Evolutionary conservation across 2,113 vertebrate genomes (phyloP).

Genomic region (Callipepla californica): DNA sequence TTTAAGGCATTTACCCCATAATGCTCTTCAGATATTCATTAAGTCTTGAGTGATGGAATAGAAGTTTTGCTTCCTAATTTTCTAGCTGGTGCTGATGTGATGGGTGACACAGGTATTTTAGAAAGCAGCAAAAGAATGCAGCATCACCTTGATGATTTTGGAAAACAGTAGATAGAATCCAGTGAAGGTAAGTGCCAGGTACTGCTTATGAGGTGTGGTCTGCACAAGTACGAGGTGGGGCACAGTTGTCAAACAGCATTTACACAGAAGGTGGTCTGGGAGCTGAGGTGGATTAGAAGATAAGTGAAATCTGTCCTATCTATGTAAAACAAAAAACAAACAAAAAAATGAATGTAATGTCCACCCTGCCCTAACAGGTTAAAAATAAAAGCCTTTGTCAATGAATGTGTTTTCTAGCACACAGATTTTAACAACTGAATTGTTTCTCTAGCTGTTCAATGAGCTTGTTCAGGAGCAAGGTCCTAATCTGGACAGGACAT

Average conservation of each 20-base stretch:
- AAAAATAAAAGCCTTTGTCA: not conserved
- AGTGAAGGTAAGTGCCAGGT: not conserved
- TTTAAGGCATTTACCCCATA: not conserved
- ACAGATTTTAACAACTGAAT: not conserved
- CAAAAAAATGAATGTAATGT: fast-evolving
- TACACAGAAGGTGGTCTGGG: not conserved
- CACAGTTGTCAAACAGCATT: not conserved
- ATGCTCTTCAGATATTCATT: not conserved
- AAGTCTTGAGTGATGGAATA: not conserved
- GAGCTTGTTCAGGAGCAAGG: slow-evolving; percentile 98
- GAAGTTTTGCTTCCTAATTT: not conserved
- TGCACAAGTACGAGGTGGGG: not conserved
- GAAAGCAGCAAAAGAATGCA: not conserved
- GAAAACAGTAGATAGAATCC: not conserved
- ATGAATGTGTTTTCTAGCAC: not conserved
- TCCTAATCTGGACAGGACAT: slow-evolving; percentile 95
- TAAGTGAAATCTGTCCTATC: not conserved
- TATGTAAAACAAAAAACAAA: not conserved
- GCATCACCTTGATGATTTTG: not conserved
- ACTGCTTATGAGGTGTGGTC: not conserved
- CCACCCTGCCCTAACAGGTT: not conserved
- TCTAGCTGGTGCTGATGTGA: not conserved
- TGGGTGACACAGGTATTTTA: not conserved
- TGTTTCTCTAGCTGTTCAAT: slow-evolving; percentile 89
- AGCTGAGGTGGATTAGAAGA: not conserved